Percentiles rank a stretch among this genome's conserved stretches.
Evolutionary conservation across 2,888 invertebrate species (phyloP).

Genomic region (Oxycera nigricornis): DNA sequence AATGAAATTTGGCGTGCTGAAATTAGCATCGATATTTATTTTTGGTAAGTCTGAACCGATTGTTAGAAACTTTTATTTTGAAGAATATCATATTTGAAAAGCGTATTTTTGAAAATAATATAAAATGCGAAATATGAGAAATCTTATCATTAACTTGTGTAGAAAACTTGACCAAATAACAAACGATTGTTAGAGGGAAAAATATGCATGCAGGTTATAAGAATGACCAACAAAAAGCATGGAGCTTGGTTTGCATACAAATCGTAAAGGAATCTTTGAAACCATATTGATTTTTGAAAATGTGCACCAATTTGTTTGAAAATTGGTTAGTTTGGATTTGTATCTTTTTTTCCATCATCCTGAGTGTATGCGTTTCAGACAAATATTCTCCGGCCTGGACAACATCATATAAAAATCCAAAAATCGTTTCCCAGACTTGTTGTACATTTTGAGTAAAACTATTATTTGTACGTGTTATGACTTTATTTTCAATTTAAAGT

Average conservation of each 20-base stretch:
- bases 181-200: no score
- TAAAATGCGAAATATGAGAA: background rate
- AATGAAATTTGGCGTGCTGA: constrained; percentile 91
- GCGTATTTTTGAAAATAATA: background rate
- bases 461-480: no score
- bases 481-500: background rate
- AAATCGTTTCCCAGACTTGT: background rate
- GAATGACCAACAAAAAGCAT: no score
- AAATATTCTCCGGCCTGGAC: background rate
- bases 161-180: background rate
- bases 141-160: background rate
- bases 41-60: constrained; percentile 75
- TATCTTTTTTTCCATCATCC: no score
- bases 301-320: no score
- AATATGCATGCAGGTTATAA: no score
- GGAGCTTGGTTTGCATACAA: no score
- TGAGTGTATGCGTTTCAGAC: background rate
- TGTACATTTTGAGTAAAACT: no score
- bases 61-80: constrained; percentile 26
- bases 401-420: background rate
- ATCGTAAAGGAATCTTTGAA: no score
- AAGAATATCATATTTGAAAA: no score
- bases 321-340: no score
- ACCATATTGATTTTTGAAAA: no score
- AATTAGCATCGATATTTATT: constrained; percentile 87